These are phyloP conservation scores for Xenopus borealis DNA, from an alignment of 2,113 vertebrate genomes.

Conservation along the genomic window DNA sequence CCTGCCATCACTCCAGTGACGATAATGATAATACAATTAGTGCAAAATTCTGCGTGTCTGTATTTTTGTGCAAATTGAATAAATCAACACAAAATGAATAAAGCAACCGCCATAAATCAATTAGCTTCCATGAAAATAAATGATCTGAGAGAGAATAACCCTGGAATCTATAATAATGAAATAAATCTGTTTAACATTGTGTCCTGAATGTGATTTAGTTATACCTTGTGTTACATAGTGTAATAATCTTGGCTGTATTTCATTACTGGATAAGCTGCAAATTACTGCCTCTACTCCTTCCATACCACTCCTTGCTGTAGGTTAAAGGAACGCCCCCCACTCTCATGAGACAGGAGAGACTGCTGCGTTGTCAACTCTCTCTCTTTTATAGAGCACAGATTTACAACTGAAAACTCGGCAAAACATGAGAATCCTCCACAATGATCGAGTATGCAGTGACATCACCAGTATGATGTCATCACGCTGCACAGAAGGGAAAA, in stretches of 20 bases:
- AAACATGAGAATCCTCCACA: no score
- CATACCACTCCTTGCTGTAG: neutral
- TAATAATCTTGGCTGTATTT: neutral
- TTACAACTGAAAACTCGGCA: no score
- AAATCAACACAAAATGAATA: neutral
- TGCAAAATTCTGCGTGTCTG: neutral
- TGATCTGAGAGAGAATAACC: neutral
- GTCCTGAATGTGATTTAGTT: no score
- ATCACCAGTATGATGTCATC: no score
- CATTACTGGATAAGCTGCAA: neutral
- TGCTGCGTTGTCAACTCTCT: neutral
- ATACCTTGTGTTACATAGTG: neutral
- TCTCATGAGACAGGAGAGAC: neutral
- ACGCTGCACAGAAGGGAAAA: no score
- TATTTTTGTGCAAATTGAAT: neutral
- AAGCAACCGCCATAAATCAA: neutral
- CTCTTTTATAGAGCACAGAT: neutral
- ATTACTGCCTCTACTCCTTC: neutral
- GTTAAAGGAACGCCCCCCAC: neutral
- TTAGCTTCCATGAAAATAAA: neutral
- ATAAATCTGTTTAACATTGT: neutral
- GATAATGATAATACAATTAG: constrained; percentile 12
- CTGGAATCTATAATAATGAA: neutral
- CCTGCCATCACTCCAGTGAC: neutral
- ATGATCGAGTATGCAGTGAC: no score